Evolutionary conservation across 2,113 vertebrate species (phyloP), one percentile per base, ranked within the genome.

Genomic region (Archocentrus centrarchus): DNA sequence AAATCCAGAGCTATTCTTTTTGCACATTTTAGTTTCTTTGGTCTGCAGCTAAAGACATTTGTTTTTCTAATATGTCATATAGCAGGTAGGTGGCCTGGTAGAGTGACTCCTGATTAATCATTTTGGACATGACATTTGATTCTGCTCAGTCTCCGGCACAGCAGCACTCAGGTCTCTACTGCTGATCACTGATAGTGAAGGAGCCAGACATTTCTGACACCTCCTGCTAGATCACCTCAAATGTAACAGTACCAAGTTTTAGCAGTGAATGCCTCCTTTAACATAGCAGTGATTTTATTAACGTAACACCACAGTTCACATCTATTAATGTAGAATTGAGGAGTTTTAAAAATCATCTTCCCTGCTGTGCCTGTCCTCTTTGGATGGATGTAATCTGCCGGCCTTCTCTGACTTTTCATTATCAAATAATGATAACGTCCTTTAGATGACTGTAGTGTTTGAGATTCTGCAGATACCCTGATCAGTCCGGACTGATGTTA

Each of bases 101-200:
- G 22, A 44, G n/a, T 2, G 20, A 30, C 44, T 20, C 13, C 6
- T 24, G 27, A 61, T 57, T 61, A 75, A 77, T 85, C 68, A 17
- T 60, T 66, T 50, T 70, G 55, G 86, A 79, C 62, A 9, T 88
- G 86, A 81, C 75, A 73, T 77, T 84, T 88, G 68, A 79, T 77
- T 84, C 57, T 73, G 79, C 81, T 81, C 76, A 8, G 27, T 64
- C 50, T 80, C 70, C 1, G 63, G 59, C 63, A 55, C 77, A 50
- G 59, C 5, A 44, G 77, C 70, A 1, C 68, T 75, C 80, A 58
- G 80, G 55, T 15, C 63, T 82, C 88, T 73, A 63, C 59, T 75
- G 79, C 83, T 59, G 44, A 83, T 79, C 10, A 2, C 53, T 58
- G 50, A 80, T 41, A 80, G 55, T 75, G 77, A 79, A 27, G 59